phyloP scores from a whole-genome alignment of 2,888 invertebrate species.

The Strigamia maritima region DNA sequence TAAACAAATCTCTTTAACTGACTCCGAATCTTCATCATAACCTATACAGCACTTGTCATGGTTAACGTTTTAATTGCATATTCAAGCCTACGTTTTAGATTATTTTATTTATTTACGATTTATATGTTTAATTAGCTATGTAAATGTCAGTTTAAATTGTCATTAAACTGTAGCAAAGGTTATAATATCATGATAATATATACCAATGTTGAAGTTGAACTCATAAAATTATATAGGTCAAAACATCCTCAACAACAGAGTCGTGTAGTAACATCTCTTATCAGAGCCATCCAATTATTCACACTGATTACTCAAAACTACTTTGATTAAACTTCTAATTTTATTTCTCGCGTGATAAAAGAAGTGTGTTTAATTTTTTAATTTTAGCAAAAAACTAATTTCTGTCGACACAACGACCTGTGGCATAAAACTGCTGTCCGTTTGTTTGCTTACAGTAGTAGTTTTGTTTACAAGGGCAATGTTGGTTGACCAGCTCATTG shows the following conservation, averaged over 20 bases:
- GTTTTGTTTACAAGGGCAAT: conserved; percentile 18
- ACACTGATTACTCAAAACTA: too few species aligned
- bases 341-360: too few species aligned
- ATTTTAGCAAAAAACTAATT: background rate
- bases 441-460: background rate
- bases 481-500: background rate
- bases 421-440: background rate
- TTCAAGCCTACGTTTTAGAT: too few species aligned
- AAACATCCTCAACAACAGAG: conserved; percentile 9
- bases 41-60: too few species aligned
- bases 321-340: too few species aligned
- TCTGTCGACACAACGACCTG: background rate
- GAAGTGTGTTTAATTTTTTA: too few species aligned
- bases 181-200: background rate
- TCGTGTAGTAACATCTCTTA: background rate
- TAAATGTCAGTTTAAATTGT: background rate
- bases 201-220: background rate
- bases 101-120: background rate
- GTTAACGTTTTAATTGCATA: too few species aligned
- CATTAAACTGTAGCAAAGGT: background rate
- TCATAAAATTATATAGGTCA: conserved; percentile 2
- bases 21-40: too few species aligned
- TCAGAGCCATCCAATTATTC: background rate
- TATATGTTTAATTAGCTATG: background rate
- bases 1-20: background rate